These are phyloP conservation scores for Allacma fusca DNA, from an alignment of 2,888 invertebrate species.

Conservation along the genomic window DNA sequence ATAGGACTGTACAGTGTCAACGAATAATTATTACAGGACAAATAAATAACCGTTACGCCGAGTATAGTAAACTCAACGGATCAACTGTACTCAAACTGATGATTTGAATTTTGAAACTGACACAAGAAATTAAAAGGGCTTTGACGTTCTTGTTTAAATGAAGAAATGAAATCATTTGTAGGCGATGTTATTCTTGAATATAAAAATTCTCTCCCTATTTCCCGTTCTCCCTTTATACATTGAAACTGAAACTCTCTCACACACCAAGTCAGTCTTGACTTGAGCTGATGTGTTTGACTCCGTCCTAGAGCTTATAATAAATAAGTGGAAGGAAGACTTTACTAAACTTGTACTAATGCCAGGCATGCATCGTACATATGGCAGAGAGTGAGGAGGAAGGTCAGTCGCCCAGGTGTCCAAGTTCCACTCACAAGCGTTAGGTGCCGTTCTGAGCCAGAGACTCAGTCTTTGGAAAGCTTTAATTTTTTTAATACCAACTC, in stretches of 20 bases:
- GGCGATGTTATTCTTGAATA: slow-evolving; percentile 19
- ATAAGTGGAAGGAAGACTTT: too few relatives aligned
- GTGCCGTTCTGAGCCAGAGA: background rate
- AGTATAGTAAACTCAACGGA: background rate
- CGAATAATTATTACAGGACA: background rate
- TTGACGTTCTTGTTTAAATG: slow-evolving; percentile 23
- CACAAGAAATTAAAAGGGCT: slow-evolving; percentile 25
- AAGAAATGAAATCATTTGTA: slow-evolving; percentile 31
- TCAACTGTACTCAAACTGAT: slow-evolving; percentile 2
- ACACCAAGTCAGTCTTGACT: background rate
- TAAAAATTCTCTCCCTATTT: slow-evolving; percentile 15
- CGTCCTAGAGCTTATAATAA: too few relatives aligned
- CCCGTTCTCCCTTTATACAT: background rate
- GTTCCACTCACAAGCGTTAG: background rate
- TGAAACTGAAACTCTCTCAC: background rate
- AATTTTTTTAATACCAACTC: too few relatives aligned
- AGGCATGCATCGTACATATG: slow-evolving; percentile 26
- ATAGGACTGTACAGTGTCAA: too few relatives aligned
- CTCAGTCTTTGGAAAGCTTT: background rate
- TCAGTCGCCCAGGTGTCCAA: slow-evolving; percentile 24
- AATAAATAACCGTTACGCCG: slow-evolving; percentile 1
- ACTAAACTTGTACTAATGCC: slow-evolving; percentile 2
- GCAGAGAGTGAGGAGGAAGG: slow-evolving; percentile 20
- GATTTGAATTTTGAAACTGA: slow-evolving; percentile 25
- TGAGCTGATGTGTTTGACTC: too few relatives aligned